phyloP scores from a whole-genome alignment of 2,113 vertebrate species.

The Microcebus jonahi region DNA sequence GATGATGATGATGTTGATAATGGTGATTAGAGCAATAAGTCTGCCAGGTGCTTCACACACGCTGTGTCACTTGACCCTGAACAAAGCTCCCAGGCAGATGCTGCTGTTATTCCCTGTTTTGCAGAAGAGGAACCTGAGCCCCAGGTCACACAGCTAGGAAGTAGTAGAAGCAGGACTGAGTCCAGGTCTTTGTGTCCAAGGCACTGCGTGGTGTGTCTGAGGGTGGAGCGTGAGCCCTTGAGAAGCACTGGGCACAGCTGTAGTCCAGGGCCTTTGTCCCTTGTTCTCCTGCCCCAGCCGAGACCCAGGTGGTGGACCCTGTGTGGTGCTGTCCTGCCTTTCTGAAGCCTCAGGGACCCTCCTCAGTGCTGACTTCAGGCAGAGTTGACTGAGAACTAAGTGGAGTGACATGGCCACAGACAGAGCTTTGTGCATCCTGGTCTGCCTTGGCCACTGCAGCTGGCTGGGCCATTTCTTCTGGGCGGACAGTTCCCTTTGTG shows the following conservation, averaged over 20 bases:
- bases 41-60: background rate
- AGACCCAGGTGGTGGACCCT: fast-evolving
- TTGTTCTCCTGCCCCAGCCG: background rate
- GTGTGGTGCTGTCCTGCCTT: background rate
- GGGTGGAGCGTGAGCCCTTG: background rate
- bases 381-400: background rate
- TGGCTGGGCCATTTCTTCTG: background rate
- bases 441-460: background rate
- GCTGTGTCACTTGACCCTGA: background rate
- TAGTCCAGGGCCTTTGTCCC: too few species aligned
- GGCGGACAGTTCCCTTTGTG: background rate
- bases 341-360: background rate
- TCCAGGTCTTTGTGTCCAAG: background rate
- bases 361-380: background rate
- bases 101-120: background rate
- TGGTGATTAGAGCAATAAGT: background rate
- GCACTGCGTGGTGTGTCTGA: fast-evolving
- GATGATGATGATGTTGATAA: too few species aligned
- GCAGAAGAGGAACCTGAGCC: background rate
- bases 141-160: background rate
- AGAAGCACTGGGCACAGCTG: background rate
- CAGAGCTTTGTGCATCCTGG: background rate
- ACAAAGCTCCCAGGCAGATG: fast-evolving
- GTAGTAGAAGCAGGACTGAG: too few species aligned
- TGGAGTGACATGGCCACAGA: too few species aligned